Evolutionary conservation across 2,888 invertebrate genomes (phyloP), one percentile per base, ranked within the genome.

Genomic region (Pelosia muscerda): DNA sequence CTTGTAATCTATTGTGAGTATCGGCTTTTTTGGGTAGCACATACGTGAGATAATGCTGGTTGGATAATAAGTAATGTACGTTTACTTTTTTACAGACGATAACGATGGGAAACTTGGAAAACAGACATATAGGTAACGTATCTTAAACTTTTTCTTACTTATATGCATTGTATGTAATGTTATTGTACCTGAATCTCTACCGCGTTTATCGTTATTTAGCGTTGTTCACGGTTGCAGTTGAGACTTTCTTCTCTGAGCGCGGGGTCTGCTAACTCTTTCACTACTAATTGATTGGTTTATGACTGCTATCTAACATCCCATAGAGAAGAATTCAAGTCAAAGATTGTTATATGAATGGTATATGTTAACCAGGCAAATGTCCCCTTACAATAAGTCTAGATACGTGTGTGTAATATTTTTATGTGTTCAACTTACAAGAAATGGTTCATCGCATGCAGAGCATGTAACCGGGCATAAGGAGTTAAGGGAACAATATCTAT

Each of bases 21-120:
- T n/a, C 15, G 38, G 42, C 9, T 25, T 19, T 9, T 10, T 53
- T 9, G 53, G 53, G 53, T 28, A 54, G 31, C 31, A 31, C 54
- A 1, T 4, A 22, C n/a, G 8, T 31, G 28, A 31, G 54, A 31
- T 31, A 22, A 22, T 31, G 3, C 15, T 49, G 22, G 22, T 15
- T 23, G 22, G 19, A n/a, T 23, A 15, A 54, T n/a, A 15, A 49
- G 26, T 61, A 28, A 61, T 15, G 22, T 54, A 49, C 53, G 11
- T 68, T 53, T 70, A 26, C 66, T 57, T 65, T 75, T 77, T 72
- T 64, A 73, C 83, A 86, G 85, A 78, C 66, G 75, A 79, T 9
- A 69, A 77, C 38, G 75, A 75, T 42, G 67, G 34, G 9, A 70
- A 70, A 64, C 26, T 31, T 22, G 31, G 15, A 5, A 71, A 61